phyloP scores from a whole-genome alignment of 2,888 invertebrate genomes.

The Drosophila dives region DNA sequence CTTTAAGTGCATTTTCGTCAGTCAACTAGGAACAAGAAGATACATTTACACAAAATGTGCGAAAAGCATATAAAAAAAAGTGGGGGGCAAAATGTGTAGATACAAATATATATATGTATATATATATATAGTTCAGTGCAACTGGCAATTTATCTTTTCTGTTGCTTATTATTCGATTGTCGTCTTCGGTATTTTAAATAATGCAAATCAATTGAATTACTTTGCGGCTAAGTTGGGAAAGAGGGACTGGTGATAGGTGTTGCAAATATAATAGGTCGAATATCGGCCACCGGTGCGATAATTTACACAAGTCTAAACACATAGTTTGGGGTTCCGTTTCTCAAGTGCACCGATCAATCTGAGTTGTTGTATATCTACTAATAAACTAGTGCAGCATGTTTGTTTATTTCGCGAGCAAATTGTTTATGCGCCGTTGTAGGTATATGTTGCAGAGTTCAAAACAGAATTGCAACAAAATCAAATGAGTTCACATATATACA shows the following conservation, averaged over 20 bases:
- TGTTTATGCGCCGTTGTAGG: constrained; percentile 48
- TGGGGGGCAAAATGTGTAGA: not conserved
- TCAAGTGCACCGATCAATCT: constrained; percentile 59
- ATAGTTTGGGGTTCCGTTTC: constrained; percentile 16
- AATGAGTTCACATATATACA: constrained; percentile 6
- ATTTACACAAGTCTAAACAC: not conserved
- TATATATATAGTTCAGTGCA: not conserved
- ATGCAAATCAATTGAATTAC: constrained; percentile 30
- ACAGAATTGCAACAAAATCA: constrained; percentile 10
- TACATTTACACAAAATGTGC: constrained; percentile 16
- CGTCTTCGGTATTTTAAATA: constrained; percentile 34
- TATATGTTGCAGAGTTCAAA: constrained; percentile 29
- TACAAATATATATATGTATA: not conserved
- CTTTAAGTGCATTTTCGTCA: not conserved
- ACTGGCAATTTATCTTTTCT: constrained; percentile 4
- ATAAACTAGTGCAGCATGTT: constrained; percentile 26
- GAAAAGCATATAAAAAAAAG: constrained; percentile 11
- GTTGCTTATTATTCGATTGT: constrained; percentile 70
- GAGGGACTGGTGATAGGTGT: not conserved
- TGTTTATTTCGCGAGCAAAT: constrained; percentile 57
- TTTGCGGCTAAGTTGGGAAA: not conserved
- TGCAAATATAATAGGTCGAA: not conserved
- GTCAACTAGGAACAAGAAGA: not conserved
- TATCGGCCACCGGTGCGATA: not conserved
- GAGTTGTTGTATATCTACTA: constrained; percentile 13